Evolutionary conservation across 2,113 vertebrate genomes (phyloP).

Genomic region (Tenrec ecaudatus): DNA sequence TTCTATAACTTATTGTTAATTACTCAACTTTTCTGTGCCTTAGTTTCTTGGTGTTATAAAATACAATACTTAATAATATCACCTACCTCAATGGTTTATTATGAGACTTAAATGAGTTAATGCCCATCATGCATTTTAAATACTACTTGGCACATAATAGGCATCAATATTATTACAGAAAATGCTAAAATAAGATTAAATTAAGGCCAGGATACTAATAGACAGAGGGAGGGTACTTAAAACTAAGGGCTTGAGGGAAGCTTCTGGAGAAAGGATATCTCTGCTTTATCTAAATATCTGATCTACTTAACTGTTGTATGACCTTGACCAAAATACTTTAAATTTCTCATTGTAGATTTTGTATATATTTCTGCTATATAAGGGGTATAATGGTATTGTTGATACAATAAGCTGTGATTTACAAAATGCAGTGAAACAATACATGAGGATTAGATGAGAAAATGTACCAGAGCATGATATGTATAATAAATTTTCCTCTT

Average conservation of each 20-base stretch:
- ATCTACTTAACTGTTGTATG: not conserved
- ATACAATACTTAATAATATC: slow-evolving; percentile 16
- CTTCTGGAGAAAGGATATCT: slow-evolving; percentile 1
- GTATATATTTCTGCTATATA: not conserved
- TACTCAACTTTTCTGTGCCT: slow-evolving; percentile 18
- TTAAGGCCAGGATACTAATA: not conserved
- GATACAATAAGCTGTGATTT: not conserved
- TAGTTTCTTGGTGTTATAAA: slow-evolving; percentile 31
- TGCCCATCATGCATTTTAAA: not conserved
- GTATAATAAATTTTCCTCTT: slow-evolving; percentile 27
- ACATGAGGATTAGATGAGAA: slow-evolving; percentile 23
- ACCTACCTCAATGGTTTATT: not conserved
- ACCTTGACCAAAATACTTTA: not conserved
- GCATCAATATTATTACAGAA: not conserved
- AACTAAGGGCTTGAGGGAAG: not conserved
- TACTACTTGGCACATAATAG: not conserved
- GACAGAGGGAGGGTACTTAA: not conserved
- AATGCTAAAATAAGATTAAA: not conserved
- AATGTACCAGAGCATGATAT: not conserved
- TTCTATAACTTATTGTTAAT: slow-evolving; percentile 27
- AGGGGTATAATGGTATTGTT: not conserved
- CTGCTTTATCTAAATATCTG: not conserved
- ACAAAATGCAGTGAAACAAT: slow-evolving; percentile 23
- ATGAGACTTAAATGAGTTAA: not conserved
- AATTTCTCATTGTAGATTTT: not conserved